phyloP scores from a whole-genome alignment of 2,797 vertebrate genomes.

The Petrocephalus sullivani region DNA sequence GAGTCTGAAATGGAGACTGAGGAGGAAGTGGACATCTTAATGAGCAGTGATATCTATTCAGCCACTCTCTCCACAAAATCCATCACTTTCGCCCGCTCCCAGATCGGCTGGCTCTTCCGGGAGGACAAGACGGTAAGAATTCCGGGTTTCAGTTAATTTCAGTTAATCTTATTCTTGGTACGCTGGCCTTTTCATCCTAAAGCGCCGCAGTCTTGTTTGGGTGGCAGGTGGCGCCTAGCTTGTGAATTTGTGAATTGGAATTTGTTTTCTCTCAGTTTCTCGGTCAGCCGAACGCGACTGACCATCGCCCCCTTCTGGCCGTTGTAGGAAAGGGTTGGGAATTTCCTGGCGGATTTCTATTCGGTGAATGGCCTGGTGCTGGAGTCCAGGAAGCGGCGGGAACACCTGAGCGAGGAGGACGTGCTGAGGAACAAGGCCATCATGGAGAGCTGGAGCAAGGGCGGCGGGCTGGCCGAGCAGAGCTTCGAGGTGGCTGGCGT shows the following conservation, averaged over 20 bases:
- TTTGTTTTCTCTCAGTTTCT: not conserved
- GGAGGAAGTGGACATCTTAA: conserved; percentile 94
- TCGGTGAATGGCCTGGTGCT: conserved; percentile 84
- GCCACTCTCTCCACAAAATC: conserved; percentile 94
- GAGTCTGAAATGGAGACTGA: conserved; percentile 97
- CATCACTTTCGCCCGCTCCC: conserved; percentile 86
- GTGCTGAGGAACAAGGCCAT: conserved; percentile 92
- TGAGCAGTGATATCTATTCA: conserved; percentile 96
- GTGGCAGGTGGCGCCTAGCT: not conserved
- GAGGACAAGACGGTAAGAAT: conserved; percentile 86
- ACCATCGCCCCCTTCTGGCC: not conserved
- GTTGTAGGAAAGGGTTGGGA: conserved; percentile 82
- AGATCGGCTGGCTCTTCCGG: conserved; percentile 92
- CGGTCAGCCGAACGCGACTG: not conserved
- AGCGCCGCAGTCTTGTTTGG: not conserved
- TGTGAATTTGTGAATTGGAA: not conserved
- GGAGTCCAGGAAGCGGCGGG: conserved; percentile 87
- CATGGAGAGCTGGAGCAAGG: conserved; percentile 94
- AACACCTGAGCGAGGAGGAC: conserved; percentile 92
- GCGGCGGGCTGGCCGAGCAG: conserved; percentile 83
- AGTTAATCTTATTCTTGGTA: not conserved
- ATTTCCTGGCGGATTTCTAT: conserved; percentile 91
- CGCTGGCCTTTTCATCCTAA: not conserved
- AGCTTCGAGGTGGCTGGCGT: conserved; percentile 76
- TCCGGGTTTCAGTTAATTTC: not conserved